Conservation (phyloP, 2,113 vertebrate species). For the Garra rufa region DNA sequence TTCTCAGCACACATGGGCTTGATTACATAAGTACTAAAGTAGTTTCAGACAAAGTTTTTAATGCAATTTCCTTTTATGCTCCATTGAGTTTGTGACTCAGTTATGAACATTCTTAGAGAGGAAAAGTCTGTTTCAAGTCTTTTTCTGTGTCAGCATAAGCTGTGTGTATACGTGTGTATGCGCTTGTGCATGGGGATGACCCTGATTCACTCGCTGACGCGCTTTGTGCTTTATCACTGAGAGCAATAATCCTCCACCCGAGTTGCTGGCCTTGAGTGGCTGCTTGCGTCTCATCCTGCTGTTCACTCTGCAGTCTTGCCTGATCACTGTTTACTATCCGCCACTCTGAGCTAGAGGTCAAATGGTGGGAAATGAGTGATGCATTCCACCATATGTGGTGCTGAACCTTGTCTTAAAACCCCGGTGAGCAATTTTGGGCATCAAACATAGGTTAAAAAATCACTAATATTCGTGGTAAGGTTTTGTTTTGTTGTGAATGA, state of each 20-base stretch:
- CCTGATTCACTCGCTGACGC: neutral
- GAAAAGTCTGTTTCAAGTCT: neutral
- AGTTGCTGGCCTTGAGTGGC: neutral
- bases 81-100: neutral
- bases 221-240: constrained; percentile 11
- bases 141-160: constrained; percentile 21
- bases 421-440: neutral
- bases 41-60: neutral
- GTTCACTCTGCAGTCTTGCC: neutral
- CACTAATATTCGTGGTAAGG: neutral
- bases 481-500: constrained; percentile 18
- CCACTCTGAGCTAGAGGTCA: neutral
- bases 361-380: neutral
- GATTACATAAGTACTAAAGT: neutral
- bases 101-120: neutral
- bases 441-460: neutral
- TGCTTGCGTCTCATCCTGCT: neutral
- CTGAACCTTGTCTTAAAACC: neutral
- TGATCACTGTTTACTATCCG: neutral
- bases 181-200: constrained; percentile 14
- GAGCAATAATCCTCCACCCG: neutral
- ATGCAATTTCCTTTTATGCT: neutral
- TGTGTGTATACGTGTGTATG: constrained; percentile 8
- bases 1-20: neutral
- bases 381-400: neutral